Percentiles rank a stretch among this genome's conserved stretches.
Conservation (phyloP, 1,140 invertebrate genomes). For the Tetramorium simillimum region DNA sequence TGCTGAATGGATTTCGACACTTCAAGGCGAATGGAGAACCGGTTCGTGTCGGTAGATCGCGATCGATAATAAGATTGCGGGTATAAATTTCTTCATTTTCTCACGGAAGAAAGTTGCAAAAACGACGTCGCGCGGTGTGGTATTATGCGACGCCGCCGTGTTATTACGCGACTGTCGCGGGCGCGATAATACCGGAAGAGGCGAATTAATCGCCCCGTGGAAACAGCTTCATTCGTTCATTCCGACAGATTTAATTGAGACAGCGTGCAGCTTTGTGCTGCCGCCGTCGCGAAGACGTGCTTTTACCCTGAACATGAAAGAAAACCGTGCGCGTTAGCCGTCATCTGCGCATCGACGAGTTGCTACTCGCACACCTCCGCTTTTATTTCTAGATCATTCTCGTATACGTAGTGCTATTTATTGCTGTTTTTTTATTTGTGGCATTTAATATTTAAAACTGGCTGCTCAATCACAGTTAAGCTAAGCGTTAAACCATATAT, state of each 20-base stretch:
- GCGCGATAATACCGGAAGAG: slow-evolving; percentile 51
- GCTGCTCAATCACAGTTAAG: not conserved
- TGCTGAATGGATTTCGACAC: not conserved
- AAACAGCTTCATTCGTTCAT: slow-evolving; percentile 49
- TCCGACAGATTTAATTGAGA: slow-evolving; percentile 51
- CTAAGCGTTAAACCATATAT: not conserved
- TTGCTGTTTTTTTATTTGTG: not conserved
- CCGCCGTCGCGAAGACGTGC: slow-evolving; percentile 21
- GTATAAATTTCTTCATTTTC: slow-evolving; percentile 28
- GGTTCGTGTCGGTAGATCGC: not conserved
- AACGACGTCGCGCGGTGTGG: slow-evolving; percentile 1
- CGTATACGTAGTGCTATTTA: not conserved
- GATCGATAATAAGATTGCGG: not conserved
- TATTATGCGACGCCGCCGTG: slow-evolving; percentile 30
- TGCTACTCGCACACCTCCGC: not conserved
- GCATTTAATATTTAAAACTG: not conserved
- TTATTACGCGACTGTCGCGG: slow-evolving; percentile 41
- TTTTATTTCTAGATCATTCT: not conserved
- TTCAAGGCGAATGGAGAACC: not conserved
- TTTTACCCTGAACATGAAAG: not conserved
- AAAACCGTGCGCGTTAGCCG: not conserved
- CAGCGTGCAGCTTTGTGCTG: slow-evolving; percentile 45
- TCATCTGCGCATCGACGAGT: not conserved
- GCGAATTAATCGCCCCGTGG: slow-evolving; percentile 52
- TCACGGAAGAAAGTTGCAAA: slow-evolving; percentile 18